Evolutionary conservation across 2,113 vertebrate species (phyloP), one percentile per base, ranked within the genome.

Genomic region (Rafetus swinhoei): DNA sequence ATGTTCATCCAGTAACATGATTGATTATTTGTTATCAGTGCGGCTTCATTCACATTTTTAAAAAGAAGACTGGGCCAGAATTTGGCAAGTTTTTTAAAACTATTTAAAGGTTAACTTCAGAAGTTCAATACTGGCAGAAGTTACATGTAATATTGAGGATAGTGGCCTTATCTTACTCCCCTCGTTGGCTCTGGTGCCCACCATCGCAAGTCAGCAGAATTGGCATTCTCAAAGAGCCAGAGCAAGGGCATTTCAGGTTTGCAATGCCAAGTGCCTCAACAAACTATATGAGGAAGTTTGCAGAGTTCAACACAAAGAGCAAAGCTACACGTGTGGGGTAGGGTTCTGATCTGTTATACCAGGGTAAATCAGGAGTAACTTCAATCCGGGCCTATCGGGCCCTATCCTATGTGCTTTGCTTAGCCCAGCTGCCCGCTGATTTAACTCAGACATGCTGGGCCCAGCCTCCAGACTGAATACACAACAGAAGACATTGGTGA

Each of bases 101-200:
- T n/a, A 9, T 65, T 65, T 96, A 85, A 95, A 96, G 92, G 89
- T 92, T 94, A 82, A 93, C 72, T n/a, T n/a, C n/a, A n/a, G 74
- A 50, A 77, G 12, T 7, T 22, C 22, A 76, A 45, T 22, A 19
- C 39, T 45, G 6, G 74, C 39, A 39, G 6, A 25, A n/a, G 10
- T 77, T 21, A 50, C 11, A 77, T 13, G 22, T 25, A 24, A 76
- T 22, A 25, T 22, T 14, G 39, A 24, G 39, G 15, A 50, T 27
- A 12, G 74, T 50, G 18, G 65, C 65, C 32, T 72, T 76, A 76
- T 13, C 72, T 76, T 77, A 77, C 39, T 50, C 45, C 45, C 22
- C 74, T 14, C 45, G 24, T 25, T 12, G 74, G 74, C 74, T 27
- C 35, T 50, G 39, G 39, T 77, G 24, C 74, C 9, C n/a, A 72